Percentiles rank a stretch among this genome's conserved stretches.
Conservation (phyloP, 2,797 vertebrate genomes). For the Bucorvus abyssinicus region DNA sequence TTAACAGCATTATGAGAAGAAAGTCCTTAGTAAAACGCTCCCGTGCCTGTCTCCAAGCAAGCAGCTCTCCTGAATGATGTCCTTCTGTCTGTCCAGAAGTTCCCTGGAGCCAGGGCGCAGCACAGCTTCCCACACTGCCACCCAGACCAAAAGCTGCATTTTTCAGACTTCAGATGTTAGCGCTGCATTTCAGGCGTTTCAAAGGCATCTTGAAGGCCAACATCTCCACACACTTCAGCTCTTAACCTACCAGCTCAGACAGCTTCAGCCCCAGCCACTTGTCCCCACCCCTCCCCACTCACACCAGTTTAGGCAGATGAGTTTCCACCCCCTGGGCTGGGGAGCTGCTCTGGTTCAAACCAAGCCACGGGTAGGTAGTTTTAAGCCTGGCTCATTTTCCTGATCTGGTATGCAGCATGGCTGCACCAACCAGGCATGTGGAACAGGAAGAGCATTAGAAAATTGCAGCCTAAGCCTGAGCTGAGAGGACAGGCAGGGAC, state of each 20-base stretch:
- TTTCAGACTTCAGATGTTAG: neutral
- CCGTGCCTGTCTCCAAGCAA: neutral
- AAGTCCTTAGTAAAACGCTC: neutral
- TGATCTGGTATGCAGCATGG: neutral
- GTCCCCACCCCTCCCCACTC: neutral
- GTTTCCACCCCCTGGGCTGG: neutral
- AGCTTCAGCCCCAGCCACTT: neutral
- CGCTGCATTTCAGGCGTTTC: neutral
- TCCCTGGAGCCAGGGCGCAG: accelerated
- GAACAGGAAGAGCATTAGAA: neutral
- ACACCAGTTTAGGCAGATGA: neutral
- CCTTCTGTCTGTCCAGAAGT: neutral
- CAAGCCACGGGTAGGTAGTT: neutral
- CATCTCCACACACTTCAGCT: neutral
- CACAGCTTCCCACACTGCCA: neutral
- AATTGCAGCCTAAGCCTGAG: neutral
- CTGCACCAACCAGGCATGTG: neutral
- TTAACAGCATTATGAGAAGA: neutral
- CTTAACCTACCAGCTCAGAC: neutral
- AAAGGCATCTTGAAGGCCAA: neutral
- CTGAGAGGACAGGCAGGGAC: neutral
- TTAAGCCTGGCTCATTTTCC: neutral
- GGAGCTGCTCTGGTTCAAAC: neutral
- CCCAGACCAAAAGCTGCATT: neutral
- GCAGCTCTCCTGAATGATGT: neutral